Base-by-base conservation (phyloP, 2,113 vertebrate species). In the Esox niger region DNA sequence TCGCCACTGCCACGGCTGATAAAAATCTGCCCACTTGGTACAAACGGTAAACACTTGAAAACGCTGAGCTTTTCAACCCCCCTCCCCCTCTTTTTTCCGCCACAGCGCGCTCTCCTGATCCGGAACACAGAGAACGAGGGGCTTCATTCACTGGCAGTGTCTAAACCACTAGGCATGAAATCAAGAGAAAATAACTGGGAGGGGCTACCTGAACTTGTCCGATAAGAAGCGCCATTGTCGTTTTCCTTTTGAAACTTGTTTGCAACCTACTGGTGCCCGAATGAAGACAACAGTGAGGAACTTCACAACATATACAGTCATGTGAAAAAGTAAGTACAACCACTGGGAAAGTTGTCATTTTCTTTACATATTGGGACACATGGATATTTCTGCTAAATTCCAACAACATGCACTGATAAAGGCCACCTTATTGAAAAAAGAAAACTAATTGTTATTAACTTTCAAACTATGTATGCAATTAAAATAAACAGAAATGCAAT, bases 21-120 rank as follows among this genome's bases (percentile, higher is more conserved):
- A 93, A 92, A 93, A 94, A 93, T 93, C 92, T 94, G 90, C 88
- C 78, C 84, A 88, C 87, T 88, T 88, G 82, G 89, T 90, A 81
- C 88, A 90, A 88, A 88, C 75, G 77, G 76, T 86, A 82, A 87
- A 87, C 83, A 88, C 84, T 89, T 87, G n/a, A 87, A 94, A 91
- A 86, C 27, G 88, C 90, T 92, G 91, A 94, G 84, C 87, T 80
- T 81, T 82, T 64, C 66, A 84, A 87, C 92, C 90, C 79, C 70
- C 73, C 47, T 64, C 73, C 74, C 64, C 54, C 71, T 43, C n/a
- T n/a, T n/a, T 43, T 43, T 17, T 77, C 79, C 74, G 61, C 83
- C 81, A 73, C 76, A 10, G 77, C 73, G 66, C 76, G 29, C 68
- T 31, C 23, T 47, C n/a, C 56, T 47, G 33, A 62, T 23, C 64